Evolutionary conservation across 2,113 vertebrate species (phyloP), one percentile per base, ranked within the genome.

Genomic region (Grantiella picta): DNA sequence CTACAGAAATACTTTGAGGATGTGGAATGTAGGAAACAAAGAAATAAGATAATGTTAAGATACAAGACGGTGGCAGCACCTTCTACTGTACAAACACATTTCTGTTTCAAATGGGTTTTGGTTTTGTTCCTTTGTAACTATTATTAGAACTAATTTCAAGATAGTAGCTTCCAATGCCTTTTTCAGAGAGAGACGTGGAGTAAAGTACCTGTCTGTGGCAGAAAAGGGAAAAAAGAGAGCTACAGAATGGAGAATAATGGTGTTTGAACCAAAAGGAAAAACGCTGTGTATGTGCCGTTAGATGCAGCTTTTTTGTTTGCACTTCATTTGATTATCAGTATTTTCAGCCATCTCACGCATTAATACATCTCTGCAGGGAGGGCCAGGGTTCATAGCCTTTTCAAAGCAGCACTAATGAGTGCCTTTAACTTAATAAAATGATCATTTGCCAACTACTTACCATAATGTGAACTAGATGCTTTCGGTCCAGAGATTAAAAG

Each of bases 401-500:
- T 86, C 94, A 94, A 92, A 94, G 91, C 93, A 95, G 73, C 88
- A 90, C 88, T 94, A 95, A 96, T 96, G 92, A 96, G 83, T 92
- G 88, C 87, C 95, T 96, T 95, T 97, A 95, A 92, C 93, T 97
- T 96, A 96, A 96, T 95, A 96, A 97, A 97, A 94, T 88, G 82
- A 92, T 95, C 56, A 90, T 95, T 94, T 95, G 80, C 91, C 92
- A 95, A 82, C 92, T 92, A 94, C 89, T 97, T 96, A 80, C 78
- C 79, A 89, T 95, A 95, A 96, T 93, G 90, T 66, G 89, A 92
- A 93, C 81, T 90, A 94, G 92, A 94, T 94, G 86, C 87, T 97
- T 97, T 95, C 84, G 92, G 85, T 82, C 52, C 81, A 89, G 92
- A 93, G 93, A 96, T 94, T 94, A 93, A 94, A 83, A 96, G 94